Conservation (phyloP, 2,888 invertebrate genomes). For the Bruchidius siliquastri region DNA sequence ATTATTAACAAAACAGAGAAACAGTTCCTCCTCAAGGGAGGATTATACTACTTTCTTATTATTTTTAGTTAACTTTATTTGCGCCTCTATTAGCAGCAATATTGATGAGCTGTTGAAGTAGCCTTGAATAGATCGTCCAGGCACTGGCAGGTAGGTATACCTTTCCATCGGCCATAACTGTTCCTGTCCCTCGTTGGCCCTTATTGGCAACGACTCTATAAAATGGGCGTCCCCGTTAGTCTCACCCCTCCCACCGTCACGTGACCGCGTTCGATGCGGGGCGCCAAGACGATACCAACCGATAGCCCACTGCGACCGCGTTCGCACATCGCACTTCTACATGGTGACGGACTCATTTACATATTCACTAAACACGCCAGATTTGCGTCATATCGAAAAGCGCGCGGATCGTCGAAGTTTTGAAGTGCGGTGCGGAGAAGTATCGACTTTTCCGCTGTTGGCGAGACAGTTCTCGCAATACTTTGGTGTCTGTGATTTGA, state of each 20-base stretch:
- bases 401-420: conserved; percentile 7
- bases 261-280: not conserved
- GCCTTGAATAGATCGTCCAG: too few relatives aligned
- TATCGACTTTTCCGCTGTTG: conserved; percentile 3
- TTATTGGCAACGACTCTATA: not conserved
- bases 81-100: too few relatives aligned
- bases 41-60: too few relatives aligned
- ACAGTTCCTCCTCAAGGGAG: too few relatives aligned
- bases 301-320: not conserved
- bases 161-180: not conserved
- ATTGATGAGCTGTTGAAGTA: too few relatives aligned
- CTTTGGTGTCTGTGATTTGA: conserved; percentile 6
- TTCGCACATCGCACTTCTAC: not conserved
- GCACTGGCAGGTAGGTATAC: too few relatives aligned
- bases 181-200: not conserved
- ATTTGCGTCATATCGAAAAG: not conserved
- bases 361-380: not conserved
- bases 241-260: not conserved
- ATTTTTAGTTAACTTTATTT: too few relatives aligned
- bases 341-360: not conserved
- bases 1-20: too few relatives aligned
- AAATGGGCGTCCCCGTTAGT: not conserved
- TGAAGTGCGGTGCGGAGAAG: conserved; percentile 7
- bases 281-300: not conserved
- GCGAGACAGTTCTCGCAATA: conserved; percentile 1